phyloP scores from a whole-genome alignment of 2,113 vertebrate genomes.

The Podarcis raffonei region DNA sequence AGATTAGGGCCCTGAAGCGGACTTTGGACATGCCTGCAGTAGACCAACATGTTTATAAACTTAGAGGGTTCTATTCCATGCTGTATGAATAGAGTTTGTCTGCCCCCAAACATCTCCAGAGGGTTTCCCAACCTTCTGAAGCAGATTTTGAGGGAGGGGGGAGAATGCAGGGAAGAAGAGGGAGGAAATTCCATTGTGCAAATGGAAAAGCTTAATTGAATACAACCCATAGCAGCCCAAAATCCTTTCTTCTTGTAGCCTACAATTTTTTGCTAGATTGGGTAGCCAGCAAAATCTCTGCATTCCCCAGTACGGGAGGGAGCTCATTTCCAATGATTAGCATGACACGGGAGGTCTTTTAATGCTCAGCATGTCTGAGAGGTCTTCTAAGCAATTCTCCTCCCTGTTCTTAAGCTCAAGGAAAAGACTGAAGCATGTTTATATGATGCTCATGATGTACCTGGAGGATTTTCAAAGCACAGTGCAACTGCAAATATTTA shows the following conservation, averaged over 20 bases:
- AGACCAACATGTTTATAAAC: not conserved
- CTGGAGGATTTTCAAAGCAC: not conserved
- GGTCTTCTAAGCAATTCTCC: not conserved
- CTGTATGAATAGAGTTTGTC: too few species aligned
- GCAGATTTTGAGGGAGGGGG: too few species aligned
- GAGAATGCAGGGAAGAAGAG: too few species aligned
- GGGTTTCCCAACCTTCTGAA: too few species aligned
- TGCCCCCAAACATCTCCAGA: too few species aligned
- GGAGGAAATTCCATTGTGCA: too few species aligned
- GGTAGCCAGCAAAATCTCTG: not conserved
- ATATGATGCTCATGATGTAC: not conserved
- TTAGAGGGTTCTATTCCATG: not conserved
- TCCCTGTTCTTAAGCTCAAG: not conserved
- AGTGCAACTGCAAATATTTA: not conserved
- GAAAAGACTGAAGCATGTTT: not conserved
- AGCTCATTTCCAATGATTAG: not conserved
- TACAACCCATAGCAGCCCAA: too few species aligned
- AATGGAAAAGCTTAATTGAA: too few species aligned
- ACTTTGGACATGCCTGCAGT: too few species aligned
- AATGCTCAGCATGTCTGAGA: not conserved
- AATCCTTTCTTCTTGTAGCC: not conserved
- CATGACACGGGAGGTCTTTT: too few species aligned
- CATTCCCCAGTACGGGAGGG: not conserved
- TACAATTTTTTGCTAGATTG: not conserved
- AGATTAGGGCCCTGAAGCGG: too few species aligned